Conservation (phyloP, 2,797 vertebrate genomes). For the Diplodus puntazzo region DNA sequence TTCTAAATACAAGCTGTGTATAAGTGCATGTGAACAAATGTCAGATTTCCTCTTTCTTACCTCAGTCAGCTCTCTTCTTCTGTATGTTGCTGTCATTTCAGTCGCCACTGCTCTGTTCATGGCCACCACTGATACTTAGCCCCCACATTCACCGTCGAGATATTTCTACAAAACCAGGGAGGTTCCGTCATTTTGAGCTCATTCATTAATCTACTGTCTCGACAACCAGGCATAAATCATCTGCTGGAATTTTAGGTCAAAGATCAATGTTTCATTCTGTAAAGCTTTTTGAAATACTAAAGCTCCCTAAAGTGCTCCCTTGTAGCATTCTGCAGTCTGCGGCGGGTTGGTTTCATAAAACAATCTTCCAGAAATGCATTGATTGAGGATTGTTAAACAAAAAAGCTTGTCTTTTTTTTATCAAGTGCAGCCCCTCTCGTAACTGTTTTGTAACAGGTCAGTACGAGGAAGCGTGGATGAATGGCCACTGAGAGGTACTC, state of each 20-base stretch:
- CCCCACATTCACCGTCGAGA: background rate
- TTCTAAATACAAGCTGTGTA: no score
- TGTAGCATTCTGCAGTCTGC: background rate
- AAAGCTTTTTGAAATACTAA: constrained; percentile 6
- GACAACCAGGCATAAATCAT: background rate
- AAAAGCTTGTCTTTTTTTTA: constrained; percentile 6
- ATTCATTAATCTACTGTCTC: constrained; percentile 7
- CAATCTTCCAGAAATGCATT: constrained; percentile 11
- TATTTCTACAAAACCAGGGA: background rate
- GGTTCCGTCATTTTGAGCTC: background rate
- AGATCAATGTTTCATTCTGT: constrained; percentile 24
- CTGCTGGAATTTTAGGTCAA: constrained; percentile 4
- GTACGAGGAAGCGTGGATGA: background rate
- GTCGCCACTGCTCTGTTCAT: background rate
- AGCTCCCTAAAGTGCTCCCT: no score
- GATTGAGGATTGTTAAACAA: background rate
- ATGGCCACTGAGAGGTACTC: constrained; percentile 28
- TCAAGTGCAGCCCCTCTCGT: constrained; percentile 28
- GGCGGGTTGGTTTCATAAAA: constrained; percentile 3
- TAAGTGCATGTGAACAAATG: no score
- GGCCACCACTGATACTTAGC: no score
- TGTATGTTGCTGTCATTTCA: background rate
- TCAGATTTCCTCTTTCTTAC: background rate
- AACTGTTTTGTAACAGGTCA: constrained; percentile 38
- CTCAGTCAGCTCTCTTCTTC: background rate